phyloP scores from a whole-genome alignment of 2,888 invertebrate genomes.

The Zootermopsis nevadensis region DNA sequence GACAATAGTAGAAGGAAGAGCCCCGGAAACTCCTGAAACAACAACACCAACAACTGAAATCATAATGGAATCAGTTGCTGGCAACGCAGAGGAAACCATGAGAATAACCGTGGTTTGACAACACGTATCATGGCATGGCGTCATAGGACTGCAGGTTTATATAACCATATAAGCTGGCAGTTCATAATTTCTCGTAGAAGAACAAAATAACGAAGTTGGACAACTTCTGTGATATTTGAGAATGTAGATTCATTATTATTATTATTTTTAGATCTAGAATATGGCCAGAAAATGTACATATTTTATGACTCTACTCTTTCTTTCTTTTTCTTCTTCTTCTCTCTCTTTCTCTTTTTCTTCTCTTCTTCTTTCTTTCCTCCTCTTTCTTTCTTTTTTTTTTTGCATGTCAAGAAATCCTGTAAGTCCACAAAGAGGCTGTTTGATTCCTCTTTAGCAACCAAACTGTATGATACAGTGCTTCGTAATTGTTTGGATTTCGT shows the following conservation, averaged over 20 bases:
- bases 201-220: too few species aligned
- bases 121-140: not conserved
- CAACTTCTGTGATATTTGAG: not conserved
- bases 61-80: not conserved
- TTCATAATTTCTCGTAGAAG: not conserved
- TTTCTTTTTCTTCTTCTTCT: too few species aligned
- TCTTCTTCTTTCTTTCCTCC: too few species aligned
- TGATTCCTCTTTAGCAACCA: too few species aligned
- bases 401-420: too few species aligned
- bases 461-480: too few species aligned
- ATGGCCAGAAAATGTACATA: too few species aligned
- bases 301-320: too few species aligned
- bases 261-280: not conserved
- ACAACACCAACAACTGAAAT: conserved; percentile 16
- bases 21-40: not conserved
- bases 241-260: not conserved
- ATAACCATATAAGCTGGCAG: not conserved
- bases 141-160: not conserved
- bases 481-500: too few species aligned
- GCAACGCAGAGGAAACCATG: conserved; percentile 19
- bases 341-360: too few species aligned
- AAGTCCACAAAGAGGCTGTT: too few species aligned
- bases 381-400: too few species aligned
- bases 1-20: conserved; percentile 19
- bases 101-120: conserved; percentile 38